Percentiles rank a stretch among this genome's conserved stretches.
These are phyloP conservation scores for Neodiprion pinetum DNA, from an alignment of 1,140 invertebrate species.

Conservation along the genomic window DNA sequence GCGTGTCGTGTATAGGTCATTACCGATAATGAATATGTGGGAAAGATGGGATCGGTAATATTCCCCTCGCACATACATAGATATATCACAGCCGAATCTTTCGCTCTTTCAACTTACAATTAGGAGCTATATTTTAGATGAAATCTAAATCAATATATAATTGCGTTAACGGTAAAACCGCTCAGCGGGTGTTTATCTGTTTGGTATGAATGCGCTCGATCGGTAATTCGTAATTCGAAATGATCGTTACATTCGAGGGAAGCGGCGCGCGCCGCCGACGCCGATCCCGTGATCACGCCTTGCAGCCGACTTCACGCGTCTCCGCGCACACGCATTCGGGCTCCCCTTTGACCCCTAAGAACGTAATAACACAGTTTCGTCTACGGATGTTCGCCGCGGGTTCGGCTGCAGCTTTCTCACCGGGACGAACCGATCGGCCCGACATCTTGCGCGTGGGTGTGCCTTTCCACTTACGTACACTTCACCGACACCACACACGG, in stretches of 20 bases:
- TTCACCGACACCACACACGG: no score
- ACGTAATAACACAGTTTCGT: neutral
- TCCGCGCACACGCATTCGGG: neutral
- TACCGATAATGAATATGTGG: no score
- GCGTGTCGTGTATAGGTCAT: no score
- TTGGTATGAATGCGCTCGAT: neutral
- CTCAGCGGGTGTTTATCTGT: neutral
- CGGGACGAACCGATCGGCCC: no score
- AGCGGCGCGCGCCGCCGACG: no score
- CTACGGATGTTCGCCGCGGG: no score
- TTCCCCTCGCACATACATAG: neutral
- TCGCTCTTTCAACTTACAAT: neutral
- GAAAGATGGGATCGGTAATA: neutral
- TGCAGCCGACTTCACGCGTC: no score
- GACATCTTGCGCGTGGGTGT: no score
- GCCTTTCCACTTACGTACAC: no score
- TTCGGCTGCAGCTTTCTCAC: no score
- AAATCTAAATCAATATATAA: conserved; percentile 6
- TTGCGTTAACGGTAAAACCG: conserved; percentile 2
- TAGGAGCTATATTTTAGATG: conserved; percentile 7
- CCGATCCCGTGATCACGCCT: no score
- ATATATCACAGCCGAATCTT: neutral
- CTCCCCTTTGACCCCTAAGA: neutral
- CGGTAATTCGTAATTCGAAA: conserved; percentile 8
- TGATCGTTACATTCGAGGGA: neutral